Percentiles rank a stretch among this genome's conserved stretches.
These are phyloP conservation scores for Potamarius usumacintae DNA, from an alignment of 2,113 vertebrate genomes.

Conservation along the genomic window DNA sequence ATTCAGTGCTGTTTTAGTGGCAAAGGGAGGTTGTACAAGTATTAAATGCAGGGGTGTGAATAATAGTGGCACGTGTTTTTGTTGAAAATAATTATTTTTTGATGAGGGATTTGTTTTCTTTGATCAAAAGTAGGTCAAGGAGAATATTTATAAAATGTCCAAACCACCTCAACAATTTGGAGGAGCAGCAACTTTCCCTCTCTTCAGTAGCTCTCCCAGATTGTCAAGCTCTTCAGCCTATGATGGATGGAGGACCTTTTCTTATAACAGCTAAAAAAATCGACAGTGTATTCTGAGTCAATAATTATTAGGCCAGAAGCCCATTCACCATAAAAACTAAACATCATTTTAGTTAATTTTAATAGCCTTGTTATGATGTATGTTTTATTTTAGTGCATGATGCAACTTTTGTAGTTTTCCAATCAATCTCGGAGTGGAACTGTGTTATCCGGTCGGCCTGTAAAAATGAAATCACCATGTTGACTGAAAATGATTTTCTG, in stretches of 20 bases:
- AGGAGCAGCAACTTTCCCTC: background rate
- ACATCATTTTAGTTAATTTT: background rate
- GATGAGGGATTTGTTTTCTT: no score
- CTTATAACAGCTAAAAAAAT: background rate
- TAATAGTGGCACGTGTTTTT: no score
- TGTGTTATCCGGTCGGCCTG: conserved; percentile 58
- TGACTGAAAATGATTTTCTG: conserved; percentile 15
- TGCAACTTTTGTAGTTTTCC: background rate
- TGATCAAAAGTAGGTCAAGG: background rate
- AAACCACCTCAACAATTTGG: background rate
- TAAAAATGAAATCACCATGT: conserved; percentile 57
- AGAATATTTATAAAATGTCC: background rate
- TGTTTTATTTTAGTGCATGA: background rate
- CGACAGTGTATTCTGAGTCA: background rate
- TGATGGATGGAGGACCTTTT: background rate
- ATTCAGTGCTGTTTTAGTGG: no score
- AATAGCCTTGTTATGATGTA: background rate
- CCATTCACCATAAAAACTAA: background rate
- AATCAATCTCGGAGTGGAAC: background rate
- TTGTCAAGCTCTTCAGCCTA: background rate
- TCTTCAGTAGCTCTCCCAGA: background rate
- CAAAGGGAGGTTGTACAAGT: no score
- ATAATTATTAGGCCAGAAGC: background rate
- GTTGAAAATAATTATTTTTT: no score
- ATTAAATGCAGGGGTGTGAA: no score